These are phyloP conservation scores for Mesoligia furuncula DNA, from an alignment of 2,888 invertebrate species.

Conservation along the genomic window DNA sequence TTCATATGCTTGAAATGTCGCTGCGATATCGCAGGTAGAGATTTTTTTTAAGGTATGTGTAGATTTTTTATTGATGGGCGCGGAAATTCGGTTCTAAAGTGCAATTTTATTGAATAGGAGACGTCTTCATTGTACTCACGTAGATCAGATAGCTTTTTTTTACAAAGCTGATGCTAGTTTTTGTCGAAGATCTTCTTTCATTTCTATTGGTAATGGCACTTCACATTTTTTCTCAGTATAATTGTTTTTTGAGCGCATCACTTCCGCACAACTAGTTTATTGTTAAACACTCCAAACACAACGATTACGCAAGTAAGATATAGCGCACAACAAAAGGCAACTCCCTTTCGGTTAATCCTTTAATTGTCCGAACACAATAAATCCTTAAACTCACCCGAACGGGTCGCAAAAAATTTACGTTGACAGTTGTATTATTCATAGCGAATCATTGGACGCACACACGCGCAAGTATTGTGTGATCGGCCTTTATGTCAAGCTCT, in stretches of 20 bases:
- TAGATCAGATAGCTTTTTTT: conserved; percentile 7
- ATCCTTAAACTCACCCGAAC: conserved; percentile 56
- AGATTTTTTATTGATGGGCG: neutral
- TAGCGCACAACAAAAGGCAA: conserved; percentile 47
- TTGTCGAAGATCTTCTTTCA: conserved; percentile 21
- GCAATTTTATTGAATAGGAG: neutral
- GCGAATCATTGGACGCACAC: conserved; percentile 53
- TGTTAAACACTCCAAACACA: conserved; percentile 50
- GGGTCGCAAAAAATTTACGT: conserved; percentile 60
- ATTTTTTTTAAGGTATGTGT: neutral
- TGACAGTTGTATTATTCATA: conserved; percentile 65
- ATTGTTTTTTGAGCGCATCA: conserved; percentile 32
- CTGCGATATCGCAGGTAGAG: conserved; percentile 34
- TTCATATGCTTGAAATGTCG: conserved; percentile 39
- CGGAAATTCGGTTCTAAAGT: neutral
- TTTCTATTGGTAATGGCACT: conserved; percentile 22
- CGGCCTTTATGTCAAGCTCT: conserved; percentile 77
- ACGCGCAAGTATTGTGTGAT: conserved; percentile 55
- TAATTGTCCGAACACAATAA: conserved; percentile 64
- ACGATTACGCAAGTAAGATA: conserved; percentile 54
- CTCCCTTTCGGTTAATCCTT: conserved; percentile 58
- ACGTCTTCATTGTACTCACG: conserved; percentile 17
- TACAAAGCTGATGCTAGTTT: neutral
- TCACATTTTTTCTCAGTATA: conserved; percentile 23
- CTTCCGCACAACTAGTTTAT: conserved; percentile 50